These are phyloP conservation scores for Pluvianellus socialis DNA, from an alignment of 2,113 vertebrate genomes.

Conservation along the genomic window DNA sequence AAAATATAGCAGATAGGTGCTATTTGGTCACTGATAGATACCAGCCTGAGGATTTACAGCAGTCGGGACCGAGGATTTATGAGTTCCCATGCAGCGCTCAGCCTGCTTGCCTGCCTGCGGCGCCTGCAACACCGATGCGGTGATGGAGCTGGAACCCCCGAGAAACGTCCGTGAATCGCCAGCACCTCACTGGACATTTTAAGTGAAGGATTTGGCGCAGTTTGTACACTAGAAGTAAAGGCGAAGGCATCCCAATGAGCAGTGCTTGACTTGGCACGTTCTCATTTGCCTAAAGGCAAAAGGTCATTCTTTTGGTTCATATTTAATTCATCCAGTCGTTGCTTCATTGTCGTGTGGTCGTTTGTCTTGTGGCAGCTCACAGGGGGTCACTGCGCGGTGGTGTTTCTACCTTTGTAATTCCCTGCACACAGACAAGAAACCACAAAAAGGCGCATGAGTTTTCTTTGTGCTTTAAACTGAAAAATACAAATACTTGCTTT, in stretches of 20 bases:
- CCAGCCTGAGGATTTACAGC: background rate
- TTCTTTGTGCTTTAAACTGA: background rate
- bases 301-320: background rate
- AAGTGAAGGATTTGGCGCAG: background rate
- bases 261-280: background rate
- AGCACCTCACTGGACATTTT: background rate
- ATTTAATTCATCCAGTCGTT: background rate
- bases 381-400: rapidly evolving
- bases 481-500: background rate
- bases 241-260: background rate
- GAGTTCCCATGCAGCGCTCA: rapidly evolving
- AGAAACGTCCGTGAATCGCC: background rate
- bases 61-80: background rate
- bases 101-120: background rate
- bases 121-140: rapidly evolving
- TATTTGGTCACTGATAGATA: conserved; percentile 1
- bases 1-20: background rate
- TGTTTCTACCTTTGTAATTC: background rate
- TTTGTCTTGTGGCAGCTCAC: background rate
- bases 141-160: background rate
- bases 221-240: background rate
- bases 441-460: background rate
- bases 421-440: background rate
- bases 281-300: background rate
- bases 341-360: background rate